Conservation (phyloP, 2,797 vertebrate species). For the Petrocephalus sullivani region DNA sequence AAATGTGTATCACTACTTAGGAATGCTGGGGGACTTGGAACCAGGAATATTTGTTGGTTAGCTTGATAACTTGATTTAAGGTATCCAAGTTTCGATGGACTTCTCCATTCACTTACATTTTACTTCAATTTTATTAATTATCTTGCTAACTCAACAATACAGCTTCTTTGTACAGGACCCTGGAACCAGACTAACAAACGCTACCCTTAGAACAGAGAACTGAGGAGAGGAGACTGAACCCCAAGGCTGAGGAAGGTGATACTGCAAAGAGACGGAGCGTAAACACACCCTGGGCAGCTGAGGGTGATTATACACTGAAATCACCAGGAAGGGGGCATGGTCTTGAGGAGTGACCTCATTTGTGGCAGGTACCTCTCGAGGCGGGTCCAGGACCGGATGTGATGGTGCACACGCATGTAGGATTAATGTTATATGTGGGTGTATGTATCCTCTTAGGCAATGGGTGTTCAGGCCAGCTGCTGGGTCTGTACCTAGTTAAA, state of each 20-base stretch:
- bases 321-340: neutral
- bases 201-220: neutral
- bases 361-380: neutral
- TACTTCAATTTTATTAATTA: neutral
- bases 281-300: neutral
- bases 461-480: neutral
- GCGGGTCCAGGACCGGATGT: neutral
- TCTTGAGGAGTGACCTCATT: neutral
- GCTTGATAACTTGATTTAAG: neutral
- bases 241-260: neutral
- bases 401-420: neutral
- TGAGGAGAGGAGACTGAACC: neutral
- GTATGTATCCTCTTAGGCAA: neutral
- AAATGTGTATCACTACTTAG: neutral
- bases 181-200: neutral
- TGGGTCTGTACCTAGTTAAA: neutral
- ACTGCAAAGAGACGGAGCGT: neutral
- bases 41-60: neutral
- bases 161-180: neutral
- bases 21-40: neutral
- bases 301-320: neutral
- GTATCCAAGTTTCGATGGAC: neutral
- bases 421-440: neutral
- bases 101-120: neutral
- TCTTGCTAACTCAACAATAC: neutral